Base-by-base conservation (phyloP, 2,888 invertebrate species). In the Aplocera efformata region DNA sequence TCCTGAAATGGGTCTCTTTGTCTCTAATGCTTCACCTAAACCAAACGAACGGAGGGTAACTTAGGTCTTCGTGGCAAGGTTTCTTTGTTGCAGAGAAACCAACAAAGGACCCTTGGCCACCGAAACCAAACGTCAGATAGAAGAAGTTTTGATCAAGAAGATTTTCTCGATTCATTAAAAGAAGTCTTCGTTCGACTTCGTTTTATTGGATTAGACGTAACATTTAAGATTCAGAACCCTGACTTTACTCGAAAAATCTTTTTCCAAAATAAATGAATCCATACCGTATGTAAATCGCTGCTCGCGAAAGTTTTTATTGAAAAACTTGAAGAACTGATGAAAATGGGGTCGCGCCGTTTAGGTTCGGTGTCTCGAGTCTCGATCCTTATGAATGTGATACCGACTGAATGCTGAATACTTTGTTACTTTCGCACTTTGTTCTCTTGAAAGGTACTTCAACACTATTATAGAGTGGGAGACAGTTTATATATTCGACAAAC, bases 281-380 rank as follows among this genome's bases (percentile, higher is more conserved):
- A 79, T 79, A 79, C 79, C 80, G 84, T 85, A 84, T 84, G 84
- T 82, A 84, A 86, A 84, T 85, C 78, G 77, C 76, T 72, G 67
- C 71, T 76, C 75, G 74, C 66, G 72, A 80, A 85, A 85, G 83
- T 85, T 88, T 88, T 86, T 86, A 86, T 86, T 86, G 84, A 85
- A 88, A 88, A 88, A 86, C 84, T 85, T 88, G 79, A 84, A 70
- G 76, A 75, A 76, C 79, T 80, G 79, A 84, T 84, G 83, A 82
- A 84, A 85, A 84, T 82, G 82, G 78, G 77, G 71, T 69, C 68
- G 77, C 74, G 66, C 72, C 77, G 73, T 72, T 75, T 75, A 79
- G 79, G 77, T 77, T 80, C 77, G 75, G 79, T 81, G 73, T 78
- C 71, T 67, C 57, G n/a, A n/a, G 13, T 17, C 74, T 64, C 70